phyloP scores from a whole-genome alignment of 2,888 invertebrate genomes.

The Agriopis marginaria region DNA sequence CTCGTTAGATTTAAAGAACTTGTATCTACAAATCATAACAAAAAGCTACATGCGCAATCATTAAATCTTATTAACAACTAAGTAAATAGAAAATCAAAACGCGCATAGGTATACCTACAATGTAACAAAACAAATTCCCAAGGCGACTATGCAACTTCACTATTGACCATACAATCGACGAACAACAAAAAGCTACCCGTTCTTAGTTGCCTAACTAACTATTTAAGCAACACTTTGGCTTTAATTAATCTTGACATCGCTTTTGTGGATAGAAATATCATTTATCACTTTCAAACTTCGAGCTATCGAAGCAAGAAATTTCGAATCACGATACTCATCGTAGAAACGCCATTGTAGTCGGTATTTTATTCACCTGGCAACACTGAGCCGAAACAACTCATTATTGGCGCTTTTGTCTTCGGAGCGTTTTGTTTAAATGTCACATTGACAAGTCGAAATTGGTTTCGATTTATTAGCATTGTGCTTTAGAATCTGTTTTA shows the following conservation, averaged over 20 bases:
- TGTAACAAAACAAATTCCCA: conserved; percentile 36
- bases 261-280: conserved; percentile 75
- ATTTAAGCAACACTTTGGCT: conserved; percentile 78
- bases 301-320: conserved; percentile 69
- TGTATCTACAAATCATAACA: conserved; percentile 29
- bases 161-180: conserved; percentile 32
- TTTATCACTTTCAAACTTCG: conserved; percentile 78
- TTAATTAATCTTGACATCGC: conserved; percentile 84
- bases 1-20: conserved; percentile 3
- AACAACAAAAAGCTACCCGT: conserved; percentile 69
- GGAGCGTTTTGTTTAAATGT: conserved; percentile 53
- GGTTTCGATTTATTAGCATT: conserved; percentile 44
- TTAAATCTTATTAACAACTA: conserved; percentile 35
- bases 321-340: conserved; percentile 58
- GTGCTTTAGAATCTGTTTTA: conserved; percentile 30
- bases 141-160: conserved; percentile 44
- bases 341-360: conserved; percentile 57
- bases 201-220: conserved; percentile 78
- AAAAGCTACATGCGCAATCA: conserved; percentile 37
- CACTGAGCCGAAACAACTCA: conserved; percentile 51
- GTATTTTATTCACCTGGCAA: conserved; percentile 60
- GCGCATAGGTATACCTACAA: conserved; percentile 27
- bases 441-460: conserved; percentile 56
- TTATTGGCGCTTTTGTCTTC: conserved; percentile 59
- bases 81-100: conserved; percentile 39